A percentile compares a stretch with the other conserved stretches of the same genome.
Conservation (phyloP, 2,888 invertebrate genomes). For the Papilio gigon region DNA sequence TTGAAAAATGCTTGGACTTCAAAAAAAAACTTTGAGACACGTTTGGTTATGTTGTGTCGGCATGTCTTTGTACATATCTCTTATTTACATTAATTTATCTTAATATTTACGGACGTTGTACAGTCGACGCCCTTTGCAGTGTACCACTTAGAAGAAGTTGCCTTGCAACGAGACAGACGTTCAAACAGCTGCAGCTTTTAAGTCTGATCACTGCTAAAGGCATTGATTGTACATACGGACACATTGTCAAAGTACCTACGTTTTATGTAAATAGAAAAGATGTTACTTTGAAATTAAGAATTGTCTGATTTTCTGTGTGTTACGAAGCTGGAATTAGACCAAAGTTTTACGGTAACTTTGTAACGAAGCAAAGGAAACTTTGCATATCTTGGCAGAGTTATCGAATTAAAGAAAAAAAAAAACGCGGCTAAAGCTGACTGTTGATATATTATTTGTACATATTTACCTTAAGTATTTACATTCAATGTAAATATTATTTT, state of each 20-base stretch:
- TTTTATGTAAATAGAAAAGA: constrained; percentile 49
- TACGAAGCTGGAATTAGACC: constrained; percentile 86
- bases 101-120: constrained; percentile 43
- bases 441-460: constrained; percentile 57
- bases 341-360: constrained; percentile 83
- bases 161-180: too few species aligned
- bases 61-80: constrained; percentile 79
- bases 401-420: constrained; percentile 58
- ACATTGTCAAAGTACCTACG: constrained; percentile 49
- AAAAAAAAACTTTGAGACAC: constrained; percentile 58
- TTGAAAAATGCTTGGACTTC: constrained; percentile 72
- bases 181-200: too few species aligned
- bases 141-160: too few species aligned
- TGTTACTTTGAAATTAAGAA: constrained; percentile 41
- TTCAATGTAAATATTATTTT: constrained; percentile 52
- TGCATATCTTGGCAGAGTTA: constrained; percentile 72
- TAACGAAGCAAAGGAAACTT: constrained; percentile 53
- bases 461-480: constrained; percentile 55
- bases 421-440: constrained; percentile 72
- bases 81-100: constrained; percentile 62
- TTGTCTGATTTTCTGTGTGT: constrained; percentile 60
- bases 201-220: too few species aligned
- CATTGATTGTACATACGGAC: constrained; percentile 48
- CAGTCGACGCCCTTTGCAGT: too few species aligned
- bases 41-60: constrained; percentile 71